These are phyloP conservation scores for Tyria jacobaeae DNA, from an alignment of 2,888 invertebrate species.

Conservation along the genomic window DNA sequence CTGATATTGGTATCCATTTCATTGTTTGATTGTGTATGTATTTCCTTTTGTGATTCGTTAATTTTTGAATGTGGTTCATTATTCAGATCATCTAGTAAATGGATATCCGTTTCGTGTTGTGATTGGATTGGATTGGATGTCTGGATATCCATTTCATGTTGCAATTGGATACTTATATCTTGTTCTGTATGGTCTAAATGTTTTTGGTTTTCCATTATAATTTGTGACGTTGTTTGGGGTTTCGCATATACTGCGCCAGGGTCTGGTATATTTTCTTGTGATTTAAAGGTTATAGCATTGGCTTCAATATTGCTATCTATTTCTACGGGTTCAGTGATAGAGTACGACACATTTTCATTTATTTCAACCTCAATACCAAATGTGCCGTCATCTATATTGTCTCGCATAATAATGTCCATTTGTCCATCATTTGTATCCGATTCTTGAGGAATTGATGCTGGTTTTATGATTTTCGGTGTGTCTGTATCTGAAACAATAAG, in stretches of 20 bases:
- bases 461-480: background rate
- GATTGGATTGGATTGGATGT: background rate
- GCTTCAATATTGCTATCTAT: no score
- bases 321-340: background rate
- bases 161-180: background rate
- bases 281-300: background rate
- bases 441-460: background rate
- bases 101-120: background rate
- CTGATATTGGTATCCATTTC: no score
- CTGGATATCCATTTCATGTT: background rate
- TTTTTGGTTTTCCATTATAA: background rate
- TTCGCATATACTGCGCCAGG: no score
- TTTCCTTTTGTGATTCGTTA: background rate
- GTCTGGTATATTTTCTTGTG: background rate
- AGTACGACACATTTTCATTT: background rate
- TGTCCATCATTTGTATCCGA: background rate
- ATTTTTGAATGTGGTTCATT: background rate
- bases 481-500: background rate
- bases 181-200: background rate
- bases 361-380: background rate
- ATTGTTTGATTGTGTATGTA: background rate
- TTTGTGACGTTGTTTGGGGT: background rate
- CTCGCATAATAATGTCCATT: background rate
- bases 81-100: background rate
- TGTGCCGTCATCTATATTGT: background rate